Evolutionary conservation across 2,888 invertebrate species (phyloP).

Genomic region (Acronicta aceris): DNA sequence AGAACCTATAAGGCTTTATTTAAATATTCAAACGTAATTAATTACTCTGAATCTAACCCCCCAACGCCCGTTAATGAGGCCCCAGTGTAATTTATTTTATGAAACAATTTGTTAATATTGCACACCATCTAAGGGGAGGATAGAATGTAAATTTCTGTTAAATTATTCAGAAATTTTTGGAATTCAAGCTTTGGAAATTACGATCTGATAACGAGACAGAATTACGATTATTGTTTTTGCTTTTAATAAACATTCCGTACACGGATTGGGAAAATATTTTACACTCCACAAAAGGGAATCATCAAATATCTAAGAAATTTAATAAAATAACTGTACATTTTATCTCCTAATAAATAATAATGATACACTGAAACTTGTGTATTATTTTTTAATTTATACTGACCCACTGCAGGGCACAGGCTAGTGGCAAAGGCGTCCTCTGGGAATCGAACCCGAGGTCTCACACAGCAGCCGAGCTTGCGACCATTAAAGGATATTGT

Average conservation of each 20-base stretch:
- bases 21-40: constrained; percentile 72
- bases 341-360: too few species aligned
- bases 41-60: constrained; percentile 62
- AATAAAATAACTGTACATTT: too few species aligned
- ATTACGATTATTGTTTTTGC: constrained; percentile 41
- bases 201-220: constrained; percentile 46
- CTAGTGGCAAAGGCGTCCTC: too few species aligned
- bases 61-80: constrained; percentile 67
- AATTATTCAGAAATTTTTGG: constrained; percentile 52
- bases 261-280: constrained; percentile 22
- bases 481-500: too few species aligned
- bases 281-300: neutral
- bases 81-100: constrained; percentile 69
- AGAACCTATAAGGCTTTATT: constrained; percentile 57
- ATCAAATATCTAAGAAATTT: neutral
- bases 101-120: constrained; percentile 66
- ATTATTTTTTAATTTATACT: too few species aligned
- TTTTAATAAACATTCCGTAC: constrained; percentile 38
- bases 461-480: too few species aligned
- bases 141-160: constrained; percentile 40
- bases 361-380: too few species aligned
- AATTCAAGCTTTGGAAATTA: constrained; percentile 36
- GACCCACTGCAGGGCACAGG: too few species aligned
- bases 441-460: too few species aligned
- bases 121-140: constrained; percentile 39